Evolutionary conservation across 1,140 invertebrate species (phyloP).

Genomic region (Sycobia sp.): DNA sequence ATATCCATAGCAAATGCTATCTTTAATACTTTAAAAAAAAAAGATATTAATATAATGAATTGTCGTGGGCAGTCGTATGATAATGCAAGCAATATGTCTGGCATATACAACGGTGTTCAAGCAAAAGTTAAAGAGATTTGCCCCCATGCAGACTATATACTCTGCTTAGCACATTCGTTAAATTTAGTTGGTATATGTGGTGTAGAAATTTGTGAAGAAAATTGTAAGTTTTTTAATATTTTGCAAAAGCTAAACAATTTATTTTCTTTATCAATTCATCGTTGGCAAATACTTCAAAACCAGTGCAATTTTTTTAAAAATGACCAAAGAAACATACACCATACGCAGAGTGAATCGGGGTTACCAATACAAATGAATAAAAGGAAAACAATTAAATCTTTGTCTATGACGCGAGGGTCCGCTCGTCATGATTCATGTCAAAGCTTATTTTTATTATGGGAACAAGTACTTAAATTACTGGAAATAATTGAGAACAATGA

Average conservation of each 20-base stretch:
- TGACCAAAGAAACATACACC: neutral
- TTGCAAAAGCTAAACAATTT: neutral
- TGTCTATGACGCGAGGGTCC: too few relatives aligned
- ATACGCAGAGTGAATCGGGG: too few relatives aligned
- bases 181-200: neutral
- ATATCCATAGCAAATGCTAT: too few relatives aligned
- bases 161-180: neutral
- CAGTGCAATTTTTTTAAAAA: neutral
- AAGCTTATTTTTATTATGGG: too few relatives aligned
- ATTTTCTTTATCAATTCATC: neutral
- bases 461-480: too few relatives aligned
- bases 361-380: neutral
- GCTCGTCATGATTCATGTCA: neutral
- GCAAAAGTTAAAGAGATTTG: neutral
- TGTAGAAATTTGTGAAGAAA: neutral
- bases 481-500: too few relatives aligned
- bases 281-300: neutral
- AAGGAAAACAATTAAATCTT: neutral
- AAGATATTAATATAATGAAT: neutral
- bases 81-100: too few relatives aligned
- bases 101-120: conserved; percentile 8
- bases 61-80: neutral
- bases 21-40: conserved; percentile 1
- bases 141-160: neutral
- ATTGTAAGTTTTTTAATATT: neutral